Evolutionary conservation across 2,113 vertebrate species (phyloP).

Genomic region (Pyxicephalus adspersus): DNA sequence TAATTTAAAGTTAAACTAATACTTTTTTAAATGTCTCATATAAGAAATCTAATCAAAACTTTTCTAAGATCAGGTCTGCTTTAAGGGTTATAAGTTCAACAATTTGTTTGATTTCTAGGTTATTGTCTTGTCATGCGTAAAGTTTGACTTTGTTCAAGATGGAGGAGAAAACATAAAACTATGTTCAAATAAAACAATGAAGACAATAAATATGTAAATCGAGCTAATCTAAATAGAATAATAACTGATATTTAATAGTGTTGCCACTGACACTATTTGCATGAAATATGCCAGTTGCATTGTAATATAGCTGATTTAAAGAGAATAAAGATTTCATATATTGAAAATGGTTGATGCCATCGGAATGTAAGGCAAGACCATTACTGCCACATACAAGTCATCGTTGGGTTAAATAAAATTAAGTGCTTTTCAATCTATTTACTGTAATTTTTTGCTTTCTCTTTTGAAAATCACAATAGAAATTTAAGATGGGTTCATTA

Average conservation of each 20-base stretch:
- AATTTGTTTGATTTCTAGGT: not conserved
- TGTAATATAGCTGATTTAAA: slow-evolving; percentile 19
- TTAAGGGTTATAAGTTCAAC: too few relatives aligned
- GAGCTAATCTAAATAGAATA: slow-evolving; percentile 25
- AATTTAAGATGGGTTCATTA: slow-evolving; percentile 1
- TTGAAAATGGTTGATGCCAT: not conserved
- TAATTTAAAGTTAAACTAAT: too few relatives aligned
- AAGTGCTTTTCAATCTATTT: not conserved
- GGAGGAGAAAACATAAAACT: not conserved
- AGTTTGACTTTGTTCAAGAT: slow-evolving; percentile 7
- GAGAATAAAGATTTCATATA: slow-evolving; percentile 13
- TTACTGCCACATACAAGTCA: slow-evolving; percentile 12
- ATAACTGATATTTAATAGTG: slow-evolving; percentile 23
- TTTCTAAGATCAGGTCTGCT: too few relatives aligned
- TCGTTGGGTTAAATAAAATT: not conserved
- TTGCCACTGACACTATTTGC: slow-evolving; percentile 27
- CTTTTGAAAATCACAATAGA: not conserved
- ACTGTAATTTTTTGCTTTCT: not conserved
- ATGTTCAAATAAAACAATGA: slow-evolving; percentile 12
- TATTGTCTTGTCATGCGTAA: not conserved
- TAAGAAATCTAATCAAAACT: too few relatives aligned
- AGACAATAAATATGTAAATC: slow-evolving; percentile 45
- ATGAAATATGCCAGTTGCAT: slow-evolving; percentile 13
- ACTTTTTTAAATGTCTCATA: too few relatives aligned
- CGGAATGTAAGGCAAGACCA: not conserved